These are phyloP conservation scores for Sinocyclocheilus grahami DNA, from an alignment of 2,113 vertebrate genomes.

Conservation along the genomic window DNA sequence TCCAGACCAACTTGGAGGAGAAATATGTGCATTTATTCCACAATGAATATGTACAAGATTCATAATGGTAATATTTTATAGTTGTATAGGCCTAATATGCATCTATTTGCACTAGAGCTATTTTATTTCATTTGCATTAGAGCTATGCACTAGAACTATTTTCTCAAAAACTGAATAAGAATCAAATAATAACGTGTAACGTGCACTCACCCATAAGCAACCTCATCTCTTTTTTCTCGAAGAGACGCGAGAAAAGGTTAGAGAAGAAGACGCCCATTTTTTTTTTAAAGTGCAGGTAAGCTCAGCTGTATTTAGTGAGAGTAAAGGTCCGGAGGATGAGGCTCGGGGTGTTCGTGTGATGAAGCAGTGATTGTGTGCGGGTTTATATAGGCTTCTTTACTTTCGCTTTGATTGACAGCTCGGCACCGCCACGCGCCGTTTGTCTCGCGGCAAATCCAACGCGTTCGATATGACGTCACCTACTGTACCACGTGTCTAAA, in stretches of 20 bases:
- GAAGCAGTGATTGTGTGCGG: not conserved
- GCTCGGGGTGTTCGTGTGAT: not conserved
- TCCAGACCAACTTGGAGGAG: constrained; percentile 81
- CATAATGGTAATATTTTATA: not conserved
- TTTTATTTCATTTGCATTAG: too few species aligned
- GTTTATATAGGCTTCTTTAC: not conserved
- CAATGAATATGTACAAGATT: not conserved
- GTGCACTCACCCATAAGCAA: constrained; percentile 83
- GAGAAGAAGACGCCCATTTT: constrained; percentile 82
- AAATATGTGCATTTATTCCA: not conserved
- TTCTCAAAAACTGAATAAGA: not conserved
- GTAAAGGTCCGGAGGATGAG: too few species aligned
- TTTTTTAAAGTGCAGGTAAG: not conserved
- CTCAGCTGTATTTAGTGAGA: too few species aligned
- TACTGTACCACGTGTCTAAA: not conserved
- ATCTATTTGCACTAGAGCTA: too few species aligned
- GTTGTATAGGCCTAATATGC: too few species aligned
- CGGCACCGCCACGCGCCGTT: not conserved
- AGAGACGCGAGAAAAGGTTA: constrained; percentile 78
- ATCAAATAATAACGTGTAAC: not conserved
- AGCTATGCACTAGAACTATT: too few species aligned
- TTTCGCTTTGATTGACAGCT: not conserved
- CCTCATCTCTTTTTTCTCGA: constrained; percentile 84
- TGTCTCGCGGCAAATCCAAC: constrained; percentile 22
- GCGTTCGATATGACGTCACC: constrained; percentile 45